Percentiles rank a stretch among this genome's conserved stretches.
Evolutionary conservation across 2,113 vertebrate species (phyloP).

Genomic region (Kryptolebias marmoratus): DNA sequence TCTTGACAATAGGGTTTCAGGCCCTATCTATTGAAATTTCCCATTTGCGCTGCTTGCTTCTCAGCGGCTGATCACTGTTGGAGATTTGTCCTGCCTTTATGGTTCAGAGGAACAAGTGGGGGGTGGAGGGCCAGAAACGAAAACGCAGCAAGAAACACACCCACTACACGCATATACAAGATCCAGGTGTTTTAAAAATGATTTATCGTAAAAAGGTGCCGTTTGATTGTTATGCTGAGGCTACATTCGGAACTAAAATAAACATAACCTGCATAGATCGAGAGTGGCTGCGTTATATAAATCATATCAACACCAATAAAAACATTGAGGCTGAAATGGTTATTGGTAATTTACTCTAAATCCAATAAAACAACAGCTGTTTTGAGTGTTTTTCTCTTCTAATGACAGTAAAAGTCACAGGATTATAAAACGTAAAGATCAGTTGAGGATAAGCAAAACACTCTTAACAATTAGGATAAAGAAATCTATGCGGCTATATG

Average conservation of each 20-base stretch:
- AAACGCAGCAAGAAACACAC: constrained; percentile 19
- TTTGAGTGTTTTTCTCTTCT: no score
- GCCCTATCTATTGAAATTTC: constrained; percentile 61
- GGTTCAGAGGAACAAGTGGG: constrained; percentile 14
- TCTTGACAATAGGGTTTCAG: constrained; percentile 60
- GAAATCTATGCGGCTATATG: no score
- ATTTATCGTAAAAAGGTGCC: constrained; percentile 19
- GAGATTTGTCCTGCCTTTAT: constrained; percentile 41
- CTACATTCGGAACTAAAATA: constrained; percentile 13
- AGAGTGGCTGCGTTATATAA: not conserved
- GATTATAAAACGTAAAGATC: no score
- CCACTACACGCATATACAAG: constrained; percentile 1
- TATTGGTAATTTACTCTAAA: not conserved
- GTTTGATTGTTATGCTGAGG: constrained; percentile 10
- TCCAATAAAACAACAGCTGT: no score
- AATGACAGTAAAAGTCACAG: no score
- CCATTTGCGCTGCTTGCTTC: constrained; percentile 58
- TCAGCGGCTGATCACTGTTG: constrained; percentile 47
- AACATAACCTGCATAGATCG: not conserved
- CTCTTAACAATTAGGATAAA: no score
- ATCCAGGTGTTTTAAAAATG: not conserved
- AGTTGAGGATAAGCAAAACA: no score
- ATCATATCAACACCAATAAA: not conserved
- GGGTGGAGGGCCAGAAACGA: constrained; percentile 4
- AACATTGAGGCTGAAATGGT: not conserved